These are phyloP conservation scores for Buathra laborator DNA, from an alignment of 2,888 invertebrate genomes.

Conservation along the genomic window DNA sequence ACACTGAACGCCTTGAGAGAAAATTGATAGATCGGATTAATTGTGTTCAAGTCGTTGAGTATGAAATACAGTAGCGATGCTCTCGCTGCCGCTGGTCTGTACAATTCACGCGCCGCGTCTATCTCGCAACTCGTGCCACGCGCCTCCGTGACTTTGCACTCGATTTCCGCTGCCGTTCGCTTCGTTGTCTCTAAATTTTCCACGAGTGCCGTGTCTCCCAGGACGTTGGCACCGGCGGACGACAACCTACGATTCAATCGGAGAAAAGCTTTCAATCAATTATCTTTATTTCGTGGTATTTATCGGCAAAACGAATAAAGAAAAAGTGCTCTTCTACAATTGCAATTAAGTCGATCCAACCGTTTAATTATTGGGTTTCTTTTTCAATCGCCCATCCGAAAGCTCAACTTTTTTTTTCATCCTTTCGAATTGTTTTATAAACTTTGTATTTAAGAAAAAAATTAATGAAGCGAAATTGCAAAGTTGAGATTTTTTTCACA, in stretches of 20 bases:
- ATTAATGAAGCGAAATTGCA: background rate
- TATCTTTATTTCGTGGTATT: too few species aligned
- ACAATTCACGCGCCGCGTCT: conserved; percentile 96
- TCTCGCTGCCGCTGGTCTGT: conserved; percentile 95
- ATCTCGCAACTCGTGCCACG: conserved; percentile 96
- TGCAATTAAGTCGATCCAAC: background rate
- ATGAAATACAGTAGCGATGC: conserved; percentile 98
- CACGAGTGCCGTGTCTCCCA: conserved; percentile 97
- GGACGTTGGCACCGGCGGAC: conserved; percentile 96
- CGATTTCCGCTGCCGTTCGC: conserved; percentile 97
- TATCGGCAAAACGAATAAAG: background rate
- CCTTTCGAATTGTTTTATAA: too few species aligned
- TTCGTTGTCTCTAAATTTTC: conserved; percentile 99
- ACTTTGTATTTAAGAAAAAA: too few species aligned
- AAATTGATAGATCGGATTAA: conserved; percentile 99
- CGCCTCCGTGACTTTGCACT: conserved; percentile 96
- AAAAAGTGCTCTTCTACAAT: background rate
- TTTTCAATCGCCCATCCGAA: too few species aligned
- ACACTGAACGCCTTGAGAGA: conserved; percentile 98
- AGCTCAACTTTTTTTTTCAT: too few species aligned
- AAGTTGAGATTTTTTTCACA: background rate
- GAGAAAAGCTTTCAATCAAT: background rate
- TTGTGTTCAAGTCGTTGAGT: conserved; percentile 97
- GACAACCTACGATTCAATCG: conserved; percentile 88
- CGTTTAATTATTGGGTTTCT: too few species aligned